A percentile compares a stretch with the other conserved stretches of the same genome.
These are phyloP conservation scores for Cetonia aurata DNA, from an alignment of 2,888 invertebrate genomes.

Conservation along the genomic window DNA sequence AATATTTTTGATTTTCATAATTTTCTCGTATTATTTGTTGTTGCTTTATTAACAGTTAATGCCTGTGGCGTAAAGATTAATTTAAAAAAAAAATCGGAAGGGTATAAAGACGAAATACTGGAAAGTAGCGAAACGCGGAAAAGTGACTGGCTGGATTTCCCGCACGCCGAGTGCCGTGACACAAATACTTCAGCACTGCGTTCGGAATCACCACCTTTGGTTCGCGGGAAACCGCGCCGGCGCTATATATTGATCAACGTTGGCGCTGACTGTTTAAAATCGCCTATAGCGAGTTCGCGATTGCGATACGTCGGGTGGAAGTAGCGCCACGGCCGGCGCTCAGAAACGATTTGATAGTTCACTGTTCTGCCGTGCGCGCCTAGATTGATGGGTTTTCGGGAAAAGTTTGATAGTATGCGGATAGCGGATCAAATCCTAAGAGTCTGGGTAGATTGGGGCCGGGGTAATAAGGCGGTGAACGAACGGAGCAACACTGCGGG, in stretches of 20 bases:
- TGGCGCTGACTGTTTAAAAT: conserved; percentile 39
- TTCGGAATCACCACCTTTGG: conserved; percentile 44
- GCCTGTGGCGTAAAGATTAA: not conserved
- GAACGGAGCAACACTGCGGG: too few relatives aligned
- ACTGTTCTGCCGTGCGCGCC: not conserved
- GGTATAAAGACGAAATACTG: conserved; percentile 5
- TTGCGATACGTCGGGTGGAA: not conserved
- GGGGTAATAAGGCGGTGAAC: not conserved
- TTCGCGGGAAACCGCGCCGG: conserved; percentile 48
- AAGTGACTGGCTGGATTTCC: conserved; percentile 28
- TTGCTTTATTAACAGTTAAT: not conserved
- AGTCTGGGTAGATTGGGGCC: too few relatives aligned
- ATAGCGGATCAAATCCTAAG: too few relatives aligned
- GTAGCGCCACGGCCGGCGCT: not conserved
- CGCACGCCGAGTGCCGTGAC: conserved; percentile 23
- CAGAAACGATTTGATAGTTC: not conserved
- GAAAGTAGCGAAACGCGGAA: conserved; percentile 39
- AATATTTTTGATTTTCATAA: conserved; percentile 42
- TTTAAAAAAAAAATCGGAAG: conserved; percentile 20
- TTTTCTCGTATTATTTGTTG: not conserved
- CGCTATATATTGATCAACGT: conserved; percentile 54
- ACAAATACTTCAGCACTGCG: conserved; percentile 46
- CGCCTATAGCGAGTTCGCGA: not conserved
- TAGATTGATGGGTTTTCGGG: too few relatives aligned
- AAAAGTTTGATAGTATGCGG: too few relatives aligned